phyloP scores from a whole-genome alignment of 2,888 invertebrate genomes.

The Caradrina kadenii region DNA sequence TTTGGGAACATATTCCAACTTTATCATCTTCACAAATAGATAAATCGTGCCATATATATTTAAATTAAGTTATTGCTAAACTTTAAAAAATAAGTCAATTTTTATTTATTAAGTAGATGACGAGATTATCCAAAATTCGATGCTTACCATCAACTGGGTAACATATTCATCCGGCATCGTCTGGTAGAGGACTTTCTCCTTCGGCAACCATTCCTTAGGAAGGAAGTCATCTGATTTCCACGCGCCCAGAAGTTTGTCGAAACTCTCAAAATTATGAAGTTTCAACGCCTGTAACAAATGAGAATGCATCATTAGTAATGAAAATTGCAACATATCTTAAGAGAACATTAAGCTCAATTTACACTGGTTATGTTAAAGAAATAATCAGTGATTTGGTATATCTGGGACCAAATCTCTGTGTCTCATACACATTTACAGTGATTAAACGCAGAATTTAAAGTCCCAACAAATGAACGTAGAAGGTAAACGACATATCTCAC shows the following conservation, averaged over 20 bases:
- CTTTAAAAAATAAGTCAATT: not conserved
- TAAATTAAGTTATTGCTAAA: not conserved
- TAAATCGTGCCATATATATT: too few species aligned
- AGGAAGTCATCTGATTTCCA: constrained; percentile 80
- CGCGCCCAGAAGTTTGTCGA: constrained; percentile 71
- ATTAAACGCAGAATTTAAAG: not conserved
- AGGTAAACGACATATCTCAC: constrained; percentile 1
- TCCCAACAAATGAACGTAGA: not conserved
- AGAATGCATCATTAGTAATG: constrained; percentile 34
- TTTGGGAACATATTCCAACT: constrained; percentile 33
- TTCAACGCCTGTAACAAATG: constrained; percentile 81
- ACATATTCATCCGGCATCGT: constrained; percentile 75
- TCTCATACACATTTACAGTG: not conserved
- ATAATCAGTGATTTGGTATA: not conserved
- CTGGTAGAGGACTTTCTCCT: constrained; percentile 75
- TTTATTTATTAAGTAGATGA: not conserved
- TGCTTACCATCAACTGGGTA: constrained; percentile 79
- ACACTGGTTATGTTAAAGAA: not conserved
- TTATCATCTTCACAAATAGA: not conserved
- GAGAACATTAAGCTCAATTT: not conserved
- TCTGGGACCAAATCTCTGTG: not conserved
- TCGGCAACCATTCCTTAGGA: constrained; percentile 78
- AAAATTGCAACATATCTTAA: not conserved
- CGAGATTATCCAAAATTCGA: constrained; percentile 34
- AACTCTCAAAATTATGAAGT: constrained; percentile 75